These are phyloP conservation scores for Otocyon megalotis DNA, from an alignment of 2,113 vertebrate species.

Conservation along the genomic window DNA sequence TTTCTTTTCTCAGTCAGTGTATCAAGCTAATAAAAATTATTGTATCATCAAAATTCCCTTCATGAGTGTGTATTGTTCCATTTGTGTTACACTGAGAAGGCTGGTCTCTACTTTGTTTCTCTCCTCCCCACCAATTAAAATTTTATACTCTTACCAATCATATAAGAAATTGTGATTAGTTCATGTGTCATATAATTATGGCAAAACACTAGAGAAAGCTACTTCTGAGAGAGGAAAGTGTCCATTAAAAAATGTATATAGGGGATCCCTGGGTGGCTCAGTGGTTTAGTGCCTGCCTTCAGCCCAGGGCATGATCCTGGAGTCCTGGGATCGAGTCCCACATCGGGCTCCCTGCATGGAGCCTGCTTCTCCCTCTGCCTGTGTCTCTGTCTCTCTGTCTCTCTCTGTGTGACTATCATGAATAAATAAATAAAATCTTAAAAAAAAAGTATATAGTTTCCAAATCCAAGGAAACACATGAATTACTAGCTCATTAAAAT, in stretches of 20 bases:
- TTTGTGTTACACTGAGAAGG: conserved; percentile 73
- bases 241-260: conserved; percentile 12
- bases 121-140: background rate
- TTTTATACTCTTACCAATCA: conserved; percentile 52
- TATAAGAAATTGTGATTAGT: conserved; percentile 46
- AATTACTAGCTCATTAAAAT: conserved; percentile 29
- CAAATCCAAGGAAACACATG: background rate
- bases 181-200: background rate
- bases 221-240: background rate
- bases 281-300: no score
- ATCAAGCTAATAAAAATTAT: conserved; percentile 75
- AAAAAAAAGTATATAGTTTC: background rate
- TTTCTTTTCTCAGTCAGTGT: conserved; percentile 74
- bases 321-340: no score
- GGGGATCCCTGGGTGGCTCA: background rate
- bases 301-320: no score
- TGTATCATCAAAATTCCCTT: conserved; percentile 77
- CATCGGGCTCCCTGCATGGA: no score
- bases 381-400: no score
- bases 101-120: conserved; percentile 60
- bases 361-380: no score
- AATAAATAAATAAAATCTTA: no score
- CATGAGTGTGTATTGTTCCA: conserved; percentile 69
- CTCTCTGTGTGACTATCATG: no score
- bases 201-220: background rate